Conservation (phyloP, 2,888 invertebrate species). For the Lumbricus terrestris region DNA sequence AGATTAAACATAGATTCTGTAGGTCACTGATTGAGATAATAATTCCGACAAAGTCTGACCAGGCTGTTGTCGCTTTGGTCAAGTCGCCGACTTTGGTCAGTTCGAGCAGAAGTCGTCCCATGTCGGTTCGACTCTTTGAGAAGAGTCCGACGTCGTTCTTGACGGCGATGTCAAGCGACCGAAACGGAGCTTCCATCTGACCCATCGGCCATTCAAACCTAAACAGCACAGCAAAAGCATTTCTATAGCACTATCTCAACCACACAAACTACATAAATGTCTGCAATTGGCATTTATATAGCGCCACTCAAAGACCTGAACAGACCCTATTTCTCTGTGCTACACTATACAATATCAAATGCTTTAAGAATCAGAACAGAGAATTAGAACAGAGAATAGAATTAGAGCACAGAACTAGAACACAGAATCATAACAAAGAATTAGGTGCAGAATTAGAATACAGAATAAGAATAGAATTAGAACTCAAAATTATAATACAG, state of each 20-base stretch:
- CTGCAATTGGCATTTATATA: background rate
- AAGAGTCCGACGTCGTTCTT: slow-evolving; percentile 62
- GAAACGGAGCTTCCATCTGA: slow-evolving; percentile 74
- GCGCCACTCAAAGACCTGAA: no score
- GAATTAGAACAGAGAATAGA: no score
- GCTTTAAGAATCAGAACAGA: no score
- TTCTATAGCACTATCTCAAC: background rate
- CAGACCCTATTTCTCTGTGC: no score
- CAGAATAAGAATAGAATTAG: no score
- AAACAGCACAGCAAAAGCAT: background rate
- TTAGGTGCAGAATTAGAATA: no score
- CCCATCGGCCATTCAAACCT: slow-evolving; percentile 82
- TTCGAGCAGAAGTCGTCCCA: slow-evolving; percentile 68
- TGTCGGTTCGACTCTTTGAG: slow-evolving; percentile 74
- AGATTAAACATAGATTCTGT: no score
- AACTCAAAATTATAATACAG: no score
- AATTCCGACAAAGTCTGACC: slow-evolving; percentile 63
- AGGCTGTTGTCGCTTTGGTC: slow-evolving; percentile 70
- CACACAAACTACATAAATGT: background rate
- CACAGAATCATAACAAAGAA: no score
- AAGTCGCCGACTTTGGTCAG: slow-evolving; percentile 71
- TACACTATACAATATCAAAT: no score
- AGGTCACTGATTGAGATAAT: no score
- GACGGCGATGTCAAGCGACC: slow-evolving; percentile 80
- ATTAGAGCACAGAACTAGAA: no score